A percentile compares a stretch with the other conserved stretches of the same genome.
These are phyloP conservation scores for Phymastichus coffea DNA, from an alignment of 1,140 invertebrate species.

Conservation along the genomic window DNA sequence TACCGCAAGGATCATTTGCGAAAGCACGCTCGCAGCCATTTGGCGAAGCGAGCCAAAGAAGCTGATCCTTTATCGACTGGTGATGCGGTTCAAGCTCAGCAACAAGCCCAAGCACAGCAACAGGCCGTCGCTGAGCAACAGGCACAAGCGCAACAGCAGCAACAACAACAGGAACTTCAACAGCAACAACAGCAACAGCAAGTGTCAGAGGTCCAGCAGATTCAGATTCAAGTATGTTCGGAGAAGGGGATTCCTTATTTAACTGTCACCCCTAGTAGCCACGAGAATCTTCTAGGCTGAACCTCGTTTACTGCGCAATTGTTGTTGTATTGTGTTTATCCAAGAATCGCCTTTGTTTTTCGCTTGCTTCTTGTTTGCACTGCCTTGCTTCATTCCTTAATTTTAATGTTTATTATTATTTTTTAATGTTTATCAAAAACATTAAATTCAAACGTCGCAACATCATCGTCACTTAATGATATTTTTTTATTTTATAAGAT, in stretches of 20 bases:
- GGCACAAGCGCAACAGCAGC: slow-evolving; percentile 35
- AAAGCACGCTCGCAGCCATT: slow-evolving; percentile 75
- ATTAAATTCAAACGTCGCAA: too few relatives aligned
- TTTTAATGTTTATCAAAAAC: too few relatives aligned
- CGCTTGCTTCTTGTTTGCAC: not conserved
- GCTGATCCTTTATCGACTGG: slow-evolving; percentile 52
- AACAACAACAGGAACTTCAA: slow-evolving; percentile 45
- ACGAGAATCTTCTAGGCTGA: too few relatives aligned
- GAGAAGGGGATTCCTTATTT: slow-evolving; percentile 6
- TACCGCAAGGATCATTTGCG: slow-evolving; percentile 81
- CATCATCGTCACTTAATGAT: too few relatives aligned
- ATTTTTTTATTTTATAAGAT: too few relatives aligned
- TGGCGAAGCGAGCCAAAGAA: slow-evolving; percentile 69
- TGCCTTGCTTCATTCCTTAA: not conserved
- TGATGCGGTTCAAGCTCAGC: slow-evolving; percentile 43
- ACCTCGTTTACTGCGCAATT: too few relatives aligned
- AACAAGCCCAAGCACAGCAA: slow-evolving; percentile 42
- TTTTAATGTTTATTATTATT: too few relatives aligned
- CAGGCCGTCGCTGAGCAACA: slow-evolving; percentile 44
- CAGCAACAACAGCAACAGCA: slow-evolving; percentile 36
- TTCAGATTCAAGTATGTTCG: slow-evolving; percentile 29
- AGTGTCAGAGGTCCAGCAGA: slow-evolving; percentile 33
- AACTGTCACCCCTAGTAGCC: not conserved
- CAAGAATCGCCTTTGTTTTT: not conserved
- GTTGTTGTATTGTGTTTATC: not conserved